These are phyloP conservation scores for Spatulosminthurus flaviceps DNA, from an alignment of 2,888 invertebrate genomes.

Conservation along the genomic window DNA sequence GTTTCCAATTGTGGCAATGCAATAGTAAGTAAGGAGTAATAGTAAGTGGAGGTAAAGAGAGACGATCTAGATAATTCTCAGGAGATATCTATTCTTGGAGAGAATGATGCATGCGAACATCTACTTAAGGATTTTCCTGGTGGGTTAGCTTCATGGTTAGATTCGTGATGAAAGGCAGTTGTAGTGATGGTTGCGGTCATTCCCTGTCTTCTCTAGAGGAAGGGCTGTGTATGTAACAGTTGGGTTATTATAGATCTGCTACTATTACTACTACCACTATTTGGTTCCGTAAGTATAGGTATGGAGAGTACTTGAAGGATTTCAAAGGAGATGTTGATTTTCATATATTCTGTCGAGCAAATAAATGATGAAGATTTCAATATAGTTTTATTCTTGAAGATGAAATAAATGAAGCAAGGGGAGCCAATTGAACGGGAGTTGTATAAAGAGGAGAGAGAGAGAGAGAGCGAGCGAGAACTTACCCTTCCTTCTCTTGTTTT, in stretches of 20 bases:
- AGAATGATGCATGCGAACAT: constrained; percentile 39
- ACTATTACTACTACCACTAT: too few relatives aligned
- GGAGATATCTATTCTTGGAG: not conserved
- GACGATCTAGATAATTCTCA: constrained; percentile 5
- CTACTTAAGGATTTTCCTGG: constrained; percentile 38
- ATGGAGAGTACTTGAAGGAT: not conserved
- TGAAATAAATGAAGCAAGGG: not conserved
- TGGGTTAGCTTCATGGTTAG: constrained; percentile 28
- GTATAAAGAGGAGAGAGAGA: too few relatives aligned
- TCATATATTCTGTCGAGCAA: constrained; percentile 2
- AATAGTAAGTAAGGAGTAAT: too few relatives aligned
- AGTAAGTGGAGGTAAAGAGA: not conserved
- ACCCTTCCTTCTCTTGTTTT: constrained; percentile 19
- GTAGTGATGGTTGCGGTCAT: constrained; percentile 39
- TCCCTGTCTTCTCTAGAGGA: constrained; percentile 23
- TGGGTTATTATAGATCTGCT: too few relatives aligned
- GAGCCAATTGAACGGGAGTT: not conserved
- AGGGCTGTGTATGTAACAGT: constrained; percentile 12
- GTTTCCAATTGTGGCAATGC: too few relatives aligned
- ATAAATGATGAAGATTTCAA: constrained; percentile 6
- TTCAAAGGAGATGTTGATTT: not conserved
- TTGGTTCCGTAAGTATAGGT: not conserved
- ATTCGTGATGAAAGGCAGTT: constrained; percentile 22
- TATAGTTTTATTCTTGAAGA: not conserved
- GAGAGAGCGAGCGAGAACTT: too few relatives aligned